These are phyloP conservation scores for Sphinx pinastri DNA, from an alignment of 2,888 invertebrate species.

Conservation along the genomic window DNA sequence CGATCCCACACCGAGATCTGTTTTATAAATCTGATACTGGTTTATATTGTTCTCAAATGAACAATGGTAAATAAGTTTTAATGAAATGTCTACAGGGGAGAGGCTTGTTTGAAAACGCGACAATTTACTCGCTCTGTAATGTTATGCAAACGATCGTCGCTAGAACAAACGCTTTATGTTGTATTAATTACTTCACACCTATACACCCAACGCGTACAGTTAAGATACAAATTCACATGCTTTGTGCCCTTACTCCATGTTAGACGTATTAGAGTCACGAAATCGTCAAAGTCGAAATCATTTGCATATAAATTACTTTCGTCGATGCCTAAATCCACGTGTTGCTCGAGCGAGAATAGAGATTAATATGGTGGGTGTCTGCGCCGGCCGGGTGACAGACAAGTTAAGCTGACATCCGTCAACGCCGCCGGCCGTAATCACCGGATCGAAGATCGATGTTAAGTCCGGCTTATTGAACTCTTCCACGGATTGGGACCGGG, in stretches of 20 bases:
- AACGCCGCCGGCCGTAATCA: conserved; percentile 77
- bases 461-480: conserved; percentile 81
- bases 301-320: conserved; percentile 83
- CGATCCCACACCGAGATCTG: neutral
- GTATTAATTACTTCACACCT: conserved; percentile 54
- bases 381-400: conserved; percentile 74
- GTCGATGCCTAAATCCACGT: conserved; percentile 80
- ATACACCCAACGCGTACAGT: conserved; percentile 53
- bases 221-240: conserved; percentile 57
- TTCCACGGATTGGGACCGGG: conserved; percentile 66
- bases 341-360: conserved; percentile 78
- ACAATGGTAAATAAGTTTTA: conserved; percentile 9
- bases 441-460: conserved; percentile 80
- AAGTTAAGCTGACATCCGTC: conserved; percentile 83
- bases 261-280: conserved; percentile 74
- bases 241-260: conserved; percentile 61
- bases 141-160: conserved; percentile 19
- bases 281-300: conserved; percentile 78
- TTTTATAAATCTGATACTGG: conserved; percentile 9
- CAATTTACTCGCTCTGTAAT: conserved; percentile 13
- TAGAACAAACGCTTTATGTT: conserved; percentile 33
- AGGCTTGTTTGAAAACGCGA: conserved; percentile 10
- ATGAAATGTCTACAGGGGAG: neutral
- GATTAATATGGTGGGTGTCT: conserved; percentile 80
- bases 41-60: neutral